Base-by-base conservation (phyloP, 2,888 invertebrate genomes). In the Eupithecia centaureata region DNA sequence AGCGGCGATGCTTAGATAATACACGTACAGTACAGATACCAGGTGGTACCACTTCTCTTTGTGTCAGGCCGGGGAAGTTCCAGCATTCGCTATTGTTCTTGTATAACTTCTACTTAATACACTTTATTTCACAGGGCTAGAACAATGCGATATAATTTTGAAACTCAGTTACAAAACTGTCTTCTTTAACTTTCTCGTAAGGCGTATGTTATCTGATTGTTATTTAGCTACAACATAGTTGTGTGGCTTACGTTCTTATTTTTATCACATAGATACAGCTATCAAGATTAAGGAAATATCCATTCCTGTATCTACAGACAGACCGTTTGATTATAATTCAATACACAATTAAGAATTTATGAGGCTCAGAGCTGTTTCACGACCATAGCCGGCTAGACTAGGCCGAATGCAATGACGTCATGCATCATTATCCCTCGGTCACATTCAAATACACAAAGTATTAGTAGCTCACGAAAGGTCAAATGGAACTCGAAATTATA, bases 381-480 rank as follows among this genome's bases (percentile, higher is more conserved):
- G 30, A 30, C 57, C 32, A n/a, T 27, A 57, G 28, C 32, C 47
- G 18, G 47, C 51, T 32, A 51, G 30, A n/a, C 28, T n/a, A 51
- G 54, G 54, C 33, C 58, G 63, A 69, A 65, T 58, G 62, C 18
- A 47, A 25, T 63, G 57, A 57, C 65, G 65, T 63, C 66, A 70
- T 59, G 33, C 42, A 63, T 61, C 38, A 18, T 27, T 54, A n/a
- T 35, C 52, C 27, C 18, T 32, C 35, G 52, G 33, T 35, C 57
- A 57, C 42, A 63, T 42, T 57, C 30, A 38, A 42, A 56, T 42
- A 32, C 12, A 13, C 30, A 18, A 57, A 57, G 30, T 18, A 57
- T 61, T 25, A 56, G 54, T 56, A 65, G 15, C 68, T 68, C 68
- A 73, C 70, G 67, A 70, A 70, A 68, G 70, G 73, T 68, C 73